Evolutionary conservation across 2,113 vertebrate species (phyloP).

Genomic region (Cyrtonyx montezumae): DNA sequence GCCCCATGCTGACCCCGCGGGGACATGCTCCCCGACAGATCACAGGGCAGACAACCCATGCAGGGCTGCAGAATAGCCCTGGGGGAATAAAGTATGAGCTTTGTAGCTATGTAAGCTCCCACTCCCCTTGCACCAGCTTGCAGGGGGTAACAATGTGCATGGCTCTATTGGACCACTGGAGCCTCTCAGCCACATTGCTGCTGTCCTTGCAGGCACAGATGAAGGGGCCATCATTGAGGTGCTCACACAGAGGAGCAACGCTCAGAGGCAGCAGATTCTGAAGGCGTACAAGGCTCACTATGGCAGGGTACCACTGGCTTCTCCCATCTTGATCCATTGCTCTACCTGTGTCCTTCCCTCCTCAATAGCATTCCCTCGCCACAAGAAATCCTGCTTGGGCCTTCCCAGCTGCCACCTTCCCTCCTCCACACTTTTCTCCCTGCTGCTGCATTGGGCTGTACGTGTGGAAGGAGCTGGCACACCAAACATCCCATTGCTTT

Average conservation of each 20-base stretch:
- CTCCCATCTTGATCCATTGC: not conserved
- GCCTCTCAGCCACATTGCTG: not conserved
- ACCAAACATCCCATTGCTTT: not conserved
- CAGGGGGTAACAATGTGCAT: fast-evolving
- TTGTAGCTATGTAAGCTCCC: not conserved
- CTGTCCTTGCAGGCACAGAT: constrained; percentile 84
- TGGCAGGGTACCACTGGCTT: constrained; percentile 82
- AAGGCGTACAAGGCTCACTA: constrained; percentile 93
- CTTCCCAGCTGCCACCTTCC: not conserved
- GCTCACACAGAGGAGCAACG: constrained; percentile 86
- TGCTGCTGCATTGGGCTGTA: fast-evolving
- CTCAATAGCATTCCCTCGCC: not conserved
- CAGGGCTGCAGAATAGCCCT: not conserved
- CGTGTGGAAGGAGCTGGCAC: fast-evolving
- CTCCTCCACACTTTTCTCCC: fast-evolving
- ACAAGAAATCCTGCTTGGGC: not conserved
- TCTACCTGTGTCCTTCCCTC: not conserved
- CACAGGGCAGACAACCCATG: not conserved
- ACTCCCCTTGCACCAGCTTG: not conserved
- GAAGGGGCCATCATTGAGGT: constrained; percentile 93
- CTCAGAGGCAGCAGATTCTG: constrained; percentile 92
- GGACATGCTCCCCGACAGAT: not conserved
- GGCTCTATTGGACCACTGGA: too few species aligned
- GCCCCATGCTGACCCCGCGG: not conserved
- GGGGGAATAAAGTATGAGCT: not conserved